Evolutionary conservation across 2,888 invertebrate genomes (phyloP), one percentile per base, ranked within the genome.

Genomic region (Xanthia togata): DNA sequence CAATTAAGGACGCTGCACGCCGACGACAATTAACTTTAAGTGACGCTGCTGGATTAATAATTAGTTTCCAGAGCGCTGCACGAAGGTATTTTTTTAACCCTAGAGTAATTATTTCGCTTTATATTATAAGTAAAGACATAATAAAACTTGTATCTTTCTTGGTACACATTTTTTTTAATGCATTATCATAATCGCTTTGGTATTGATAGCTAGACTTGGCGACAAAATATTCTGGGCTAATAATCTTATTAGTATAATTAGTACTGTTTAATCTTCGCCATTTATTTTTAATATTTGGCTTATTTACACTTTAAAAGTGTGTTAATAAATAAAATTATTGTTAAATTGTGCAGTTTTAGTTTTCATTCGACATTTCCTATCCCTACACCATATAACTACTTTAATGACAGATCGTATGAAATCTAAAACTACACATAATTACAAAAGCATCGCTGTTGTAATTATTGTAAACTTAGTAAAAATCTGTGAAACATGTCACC

Each of bases 1-100:
- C 83, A 88, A 89, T 89, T 84, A 82, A 74, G 87, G 87, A 85
- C 86, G 87, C 89, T 89, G 90, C 92, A 91, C 90, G 88, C 88
- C 84, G 84, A 88, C 89, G 84, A 78, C 75, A 82, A 73, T 82
- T 83, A 78, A 76, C 84, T 67, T 72, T 64, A 75, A 73, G 68
- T 79, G 75, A 76, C 64, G 67, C 44, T 65, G 26, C 44, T 53
- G 72, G 69, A 73, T 50, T 70, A 65, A 57, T 59, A 53, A 64
- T 72, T 59, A 64, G 44, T 65, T 81, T 75, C 41, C 55, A 31
- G 62, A 78, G 53, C 59, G 31, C 57, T 63, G 41, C n/a, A 59
- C 57, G 1, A 50, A 71, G 63, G 53, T 31, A 17, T 17, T n/a
- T 80, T 79, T 53, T 60, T 59, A n/a, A 35, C 79, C 31, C 26